A percentile compares a stretch with the other conserved stretches of the same genome.
phyloP scores from a whole-genome alignment of 2,888 invertebrate genomes.

The Sipha maydis region DNA sequence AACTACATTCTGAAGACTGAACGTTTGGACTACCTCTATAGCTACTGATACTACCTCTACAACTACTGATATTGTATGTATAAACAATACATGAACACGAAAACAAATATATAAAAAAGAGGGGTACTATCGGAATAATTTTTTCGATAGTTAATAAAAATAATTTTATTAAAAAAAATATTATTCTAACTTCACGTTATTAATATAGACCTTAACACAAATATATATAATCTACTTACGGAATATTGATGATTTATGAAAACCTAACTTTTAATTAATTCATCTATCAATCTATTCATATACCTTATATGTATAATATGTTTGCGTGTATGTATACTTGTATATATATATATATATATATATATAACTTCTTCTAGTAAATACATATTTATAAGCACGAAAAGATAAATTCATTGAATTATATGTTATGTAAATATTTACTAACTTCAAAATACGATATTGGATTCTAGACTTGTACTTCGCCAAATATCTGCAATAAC shows the following conservation, averaged over 20 bases:
- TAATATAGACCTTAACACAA: neutral
- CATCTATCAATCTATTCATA: too few species aligned
- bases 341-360: too few species aligned
- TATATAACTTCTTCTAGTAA: neutral
- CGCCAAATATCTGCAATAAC: conserved; percentile 9
- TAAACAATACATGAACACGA: neutral
- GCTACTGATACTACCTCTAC: neutral
- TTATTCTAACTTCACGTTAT: neutral
- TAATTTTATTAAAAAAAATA: neutral
- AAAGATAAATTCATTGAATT: neutral
- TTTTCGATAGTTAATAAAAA: conserved; percentile 17
- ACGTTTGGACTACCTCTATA: neutral
- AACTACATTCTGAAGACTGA: conserved; percentile 21
- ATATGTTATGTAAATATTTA: neutral
- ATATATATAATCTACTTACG: too few species aligned
- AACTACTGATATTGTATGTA: neutral
- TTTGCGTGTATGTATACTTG: too few species aligned
- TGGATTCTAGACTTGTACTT: neutral
- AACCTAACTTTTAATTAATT: too few species aligned
- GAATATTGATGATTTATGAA: too few species aligned
- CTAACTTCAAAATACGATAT: neutral
- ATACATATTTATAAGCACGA: neutral
- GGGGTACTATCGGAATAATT: neutral
- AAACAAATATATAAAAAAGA: neutral
- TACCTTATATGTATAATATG: too few species aligned